These are phyloP conservation scores for Lepus americanus DNA, from an alignment of 2,113 vertebrate species.

Conservation along the genomic window DNA sequence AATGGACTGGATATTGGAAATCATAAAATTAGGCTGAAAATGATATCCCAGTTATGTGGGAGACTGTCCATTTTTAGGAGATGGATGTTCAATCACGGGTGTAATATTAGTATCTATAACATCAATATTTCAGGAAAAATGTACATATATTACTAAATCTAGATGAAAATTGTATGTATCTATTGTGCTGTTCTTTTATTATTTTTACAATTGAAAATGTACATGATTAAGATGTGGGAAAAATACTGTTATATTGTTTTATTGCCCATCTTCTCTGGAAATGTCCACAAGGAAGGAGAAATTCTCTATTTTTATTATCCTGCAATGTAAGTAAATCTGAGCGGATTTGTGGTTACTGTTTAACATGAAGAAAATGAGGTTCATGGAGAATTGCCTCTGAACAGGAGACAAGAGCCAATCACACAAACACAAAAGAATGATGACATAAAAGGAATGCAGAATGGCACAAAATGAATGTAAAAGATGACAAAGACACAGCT, in stretches of 20 bases:
- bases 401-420: not conserved
- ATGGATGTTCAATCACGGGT: conserved; percentile 5
- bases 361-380: conserved; percentile 46
- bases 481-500: conserved; percentile 44
- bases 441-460: conserved; percentile 40
- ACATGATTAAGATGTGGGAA: conserved; percentile 34
- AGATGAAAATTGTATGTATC: conserved; percentile 32
- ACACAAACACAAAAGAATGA: conserved; percentile 39
- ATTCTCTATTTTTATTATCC: not conserved
- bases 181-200: conserved; percentile 32
- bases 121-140: conserved; percentile 47
- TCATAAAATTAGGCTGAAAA: conserved; percentile 35
- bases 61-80: conserved; percentile 37
- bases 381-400: conserved; percentile 31
- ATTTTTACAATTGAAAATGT: conserved; percentile 47
- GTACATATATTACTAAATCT: conserved; percentile 23
- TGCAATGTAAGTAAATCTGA: conserved; percentile 42
- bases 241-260: conserved; percentile 22
- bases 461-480: not conserved
- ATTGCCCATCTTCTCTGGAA: not conserved
- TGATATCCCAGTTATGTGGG: conserved; percentile 22
- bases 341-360: conserved; percentile 5
- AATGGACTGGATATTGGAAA: not conserved
- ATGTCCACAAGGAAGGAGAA: too few relatives aligned
- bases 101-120: conserved; percentile 33